A percentile compares a stretch with the other conserved stretches of the same genome.
Conservation (phyloP, 2,113 vertebrate genomes). For the Microtus ochrogaster region DNA sequence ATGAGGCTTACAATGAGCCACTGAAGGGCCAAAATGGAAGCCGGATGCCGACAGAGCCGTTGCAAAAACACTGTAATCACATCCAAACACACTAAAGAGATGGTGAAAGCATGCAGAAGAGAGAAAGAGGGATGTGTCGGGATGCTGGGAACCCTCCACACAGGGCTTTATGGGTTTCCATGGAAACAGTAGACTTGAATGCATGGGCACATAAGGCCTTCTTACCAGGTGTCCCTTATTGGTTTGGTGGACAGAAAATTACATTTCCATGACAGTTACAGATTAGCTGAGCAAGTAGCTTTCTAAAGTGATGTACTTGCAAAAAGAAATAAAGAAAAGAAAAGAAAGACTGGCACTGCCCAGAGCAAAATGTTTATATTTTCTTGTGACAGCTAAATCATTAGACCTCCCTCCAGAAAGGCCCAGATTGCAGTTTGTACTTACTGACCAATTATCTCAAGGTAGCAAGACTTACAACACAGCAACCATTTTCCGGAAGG, state of each 20-base stretch:
- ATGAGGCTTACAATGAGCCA: not conserved
- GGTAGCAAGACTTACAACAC: conserved; percentile 66
- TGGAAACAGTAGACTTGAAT: conserved; percentile 86
- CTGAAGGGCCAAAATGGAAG: not conserved
- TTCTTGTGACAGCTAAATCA: conserved; percentile 72
- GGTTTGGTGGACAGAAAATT: conserved; percentile 83
- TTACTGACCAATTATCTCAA: conserved; percentile 74
- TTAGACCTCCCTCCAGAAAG: conserved; percentile 80
- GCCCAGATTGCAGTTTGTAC: conserved; percentile 73
- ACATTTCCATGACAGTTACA: conserved; percentile 86
- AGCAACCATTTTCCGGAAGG: conserved; percentile 68
- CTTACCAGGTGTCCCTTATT: conserved; percentile 83
- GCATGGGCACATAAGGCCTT: conserved; percentile 79
- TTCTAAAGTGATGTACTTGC: conserved; percentile 84
- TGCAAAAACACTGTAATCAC: not conserved
- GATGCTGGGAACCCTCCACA: conserved; percentile 76
- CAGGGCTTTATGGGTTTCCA: conserved; percentile 85
- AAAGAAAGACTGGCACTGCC: conserved; percentile 75
- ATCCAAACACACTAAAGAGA: not conserved
- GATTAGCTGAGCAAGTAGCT: conserved; percentile 87
- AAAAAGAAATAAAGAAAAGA: conserved; percentile 35
- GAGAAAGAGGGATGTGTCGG: conserved; percentile 59
- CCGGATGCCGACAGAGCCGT: not conserved
- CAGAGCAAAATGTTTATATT: conserved; percentile 80
- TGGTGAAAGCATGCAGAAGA: not conserved